These are phyloP conservation scores for Agrochola litura DNA, from an alignment of 2,888 invertebrate species.

Conservation along the genomic window DNA sequence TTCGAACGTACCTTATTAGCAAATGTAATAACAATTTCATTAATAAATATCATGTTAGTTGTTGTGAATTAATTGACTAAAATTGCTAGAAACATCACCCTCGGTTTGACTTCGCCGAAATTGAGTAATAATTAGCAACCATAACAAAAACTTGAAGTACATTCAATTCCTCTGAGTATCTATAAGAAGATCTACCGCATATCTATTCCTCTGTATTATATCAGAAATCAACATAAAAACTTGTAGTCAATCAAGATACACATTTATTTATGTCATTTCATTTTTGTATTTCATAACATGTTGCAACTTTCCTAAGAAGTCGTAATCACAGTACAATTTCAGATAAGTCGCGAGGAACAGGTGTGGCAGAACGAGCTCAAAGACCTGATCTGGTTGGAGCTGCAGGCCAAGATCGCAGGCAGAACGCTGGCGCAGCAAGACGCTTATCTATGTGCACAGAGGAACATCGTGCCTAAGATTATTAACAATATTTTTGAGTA, in stretches of 20 bases:
- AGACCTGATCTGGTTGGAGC: conserved; percentile 97
- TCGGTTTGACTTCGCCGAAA: not conserved
- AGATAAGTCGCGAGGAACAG: conserved; percentile 96
- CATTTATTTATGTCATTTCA: no score
- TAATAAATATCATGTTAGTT: not conserved
- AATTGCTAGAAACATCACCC: not conserved
- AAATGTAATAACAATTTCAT: not conserved
- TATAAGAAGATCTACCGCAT: not conserved
- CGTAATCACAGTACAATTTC: conserved; percentile 66
- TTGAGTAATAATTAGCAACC: not conserved
- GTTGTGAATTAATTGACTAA: not conserved
- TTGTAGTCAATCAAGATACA: not conserved
- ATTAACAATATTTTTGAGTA: conserved; percentile 95
- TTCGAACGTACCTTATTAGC: not conserved
- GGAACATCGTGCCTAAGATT: conserved; percentile 93
- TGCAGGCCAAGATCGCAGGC: conserved; percentile 96
- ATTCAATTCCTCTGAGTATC: not conserved
- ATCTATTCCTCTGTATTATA: not conserved
- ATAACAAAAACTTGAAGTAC: not conserved
- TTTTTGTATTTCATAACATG: not conserved
- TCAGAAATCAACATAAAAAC: not conserved
- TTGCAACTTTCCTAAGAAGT: not conserved
- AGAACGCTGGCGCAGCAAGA: conserved; percentile 94
- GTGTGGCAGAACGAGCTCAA: conserved; percentile 97
- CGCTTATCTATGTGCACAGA: conserved; percentile 93